Conservation (phyloP, 2,888 invertebrate genomes). For the Drosophila melanosoma region DNA sequence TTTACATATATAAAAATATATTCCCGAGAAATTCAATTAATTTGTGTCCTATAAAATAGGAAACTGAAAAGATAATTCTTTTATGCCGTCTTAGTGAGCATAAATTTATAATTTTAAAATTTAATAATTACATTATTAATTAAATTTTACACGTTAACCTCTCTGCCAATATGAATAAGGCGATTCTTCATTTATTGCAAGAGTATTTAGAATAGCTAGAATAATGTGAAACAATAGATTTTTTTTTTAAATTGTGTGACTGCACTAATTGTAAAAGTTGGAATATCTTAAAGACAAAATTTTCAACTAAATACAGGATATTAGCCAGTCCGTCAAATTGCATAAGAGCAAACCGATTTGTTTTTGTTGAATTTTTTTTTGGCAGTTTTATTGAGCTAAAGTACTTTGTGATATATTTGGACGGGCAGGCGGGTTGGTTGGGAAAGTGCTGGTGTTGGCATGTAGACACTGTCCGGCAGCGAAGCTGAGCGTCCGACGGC, state of each 20-base stretch:
- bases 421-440: slow-evolving; percentile 10
- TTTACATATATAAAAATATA: neutral
- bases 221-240: too few relatives aligned
- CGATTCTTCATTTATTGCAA: too few relatives aligned
- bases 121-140: neutral
- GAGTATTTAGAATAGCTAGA: too few relatives aligned
- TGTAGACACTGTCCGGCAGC: neutral
- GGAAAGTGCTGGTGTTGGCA: neutral
- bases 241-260: too few relatives aligned
- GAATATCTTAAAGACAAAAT: neutral
- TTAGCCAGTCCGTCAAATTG: neutral
- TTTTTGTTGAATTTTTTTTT: slow-evolving; percentile 40
- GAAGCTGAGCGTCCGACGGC: neutral
- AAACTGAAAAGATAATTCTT: neutral
- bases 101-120: neutral
- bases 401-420: slow-evolving; percentile 60
- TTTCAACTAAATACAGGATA: slow-evolving; percentile 1
- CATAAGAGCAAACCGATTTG: slow-evolving; percentile 7
- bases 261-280: neutral
- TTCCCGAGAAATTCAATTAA: neutral
- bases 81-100: neutral
- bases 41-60: neutral
- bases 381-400: slow-evolving; percentile 76
- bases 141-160: neutral
- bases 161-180: too few relatives aligned